These are phyloP conservation scores for Ophioninae sp. DNA, from an alignment of 2,888 invertebrate species.

Conservation along the genomic window DNA sequence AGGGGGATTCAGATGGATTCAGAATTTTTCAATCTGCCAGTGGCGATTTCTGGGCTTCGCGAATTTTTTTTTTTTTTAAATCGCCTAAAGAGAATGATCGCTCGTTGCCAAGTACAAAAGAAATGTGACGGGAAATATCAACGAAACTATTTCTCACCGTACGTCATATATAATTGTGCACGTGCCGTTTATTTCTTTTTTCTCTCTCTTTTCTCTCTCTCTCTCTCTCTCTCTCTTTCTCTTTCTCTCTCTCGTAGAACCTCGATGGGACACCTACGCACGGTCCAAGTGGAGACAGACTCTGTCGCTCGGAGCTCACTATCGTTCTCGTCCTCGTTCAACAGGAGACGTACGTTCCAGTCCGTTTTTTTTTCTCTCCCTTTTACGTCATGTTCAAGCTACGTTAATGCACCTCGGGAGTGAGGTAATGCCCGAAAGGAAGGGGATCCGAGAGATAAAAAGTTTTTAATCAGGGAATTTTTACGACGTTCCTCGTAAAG, in stretches of 20 bases:
- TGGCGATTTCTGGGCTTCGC: slow-evolving; percentile 39
- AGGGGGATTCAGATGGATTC: too few relatives aligned
- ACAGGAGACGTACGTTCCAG: slow-evolving; percentile 1
- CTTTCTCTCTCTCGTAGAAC: too few relatives aligned
- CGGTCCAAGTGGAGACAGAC: background rate
- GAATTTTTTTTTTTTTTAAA: slow-evolving; percentile 40
- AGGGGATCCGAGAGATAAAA: slow-evolving; percentile 29
- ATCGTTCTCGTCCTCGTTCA: slow-evolving; percentile 36
- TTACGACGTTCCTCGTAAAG: slow-evolving; percentile 47
- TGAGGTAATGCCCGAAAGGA: background rate
- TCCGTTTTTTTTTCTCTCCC: background rate
- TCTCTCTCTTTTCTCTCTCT: slow-evolving; percentile 12
- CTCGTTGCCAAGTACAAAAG: background rate
- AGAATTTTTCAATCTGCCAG: slow-evolving; percentile 53
- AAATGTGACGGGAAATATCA: slow-evolving; percentile 22
- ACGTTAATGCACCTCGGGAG: slow-evolving; percentile 26
- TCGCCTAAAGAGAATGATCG: slow-evolving; percentile 40
- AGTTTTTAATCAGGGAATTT: slow-evolving; percentile 58
- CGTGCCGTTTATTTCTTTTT: slow-evolving; percentile 23
- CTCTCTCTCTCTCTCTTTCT: background rate
- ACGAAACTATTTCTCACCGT: slow-evolving; percentile 38
- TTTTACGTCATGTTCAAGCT: slow-evolving; percentile 42
- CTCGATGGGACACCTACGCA: background rate
- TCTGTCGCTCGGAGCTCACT: slow-evolving; percentile 29
- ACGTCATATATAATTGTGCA: slow-evolving; percentile 25